These are phyloP conservation scores for Numida meleagris DNA, from an alignment of 2,113 vertebrate genomes.

Conservation along the genomic window DNA sequence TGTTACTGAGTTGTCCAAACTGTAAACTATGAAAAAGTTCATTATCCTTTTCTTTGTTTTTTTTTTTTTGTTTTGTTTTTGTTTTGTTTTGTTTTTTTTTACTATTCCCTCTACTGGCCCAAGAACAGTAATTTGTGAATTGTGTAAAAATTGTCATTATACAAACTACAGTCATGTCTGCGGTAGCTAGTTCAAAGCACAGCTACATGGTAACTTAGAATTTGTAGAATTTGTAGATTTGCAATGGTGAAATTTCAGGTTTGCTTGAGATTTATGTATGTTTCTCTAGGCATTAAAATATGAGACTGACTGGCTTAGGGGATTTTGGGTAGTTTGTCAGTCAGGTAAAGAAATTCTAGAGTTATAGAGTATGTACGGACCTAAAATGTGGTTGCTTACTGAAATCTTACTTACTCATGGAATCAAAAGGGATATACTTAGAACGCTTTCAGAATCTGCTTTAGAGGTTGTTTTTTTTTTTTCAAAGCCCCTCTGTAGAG, in stretches of 20 bases:
- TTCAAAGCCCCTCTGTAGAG: fast-evolving
- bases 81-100: background rate
- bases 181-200: background rate
- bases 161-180: background rate
- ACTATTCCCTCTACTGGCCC: background rate
- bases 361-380: background rate
- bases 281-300: background rate
- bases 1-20: background rate
- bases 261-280: background rate
- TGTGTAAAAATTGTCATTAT: background rate
- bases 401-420: background rate
- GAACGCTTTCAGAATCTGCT: background rate
- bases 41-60: background rate
- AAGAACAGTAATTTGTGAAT: background rate
- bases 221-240: background rate
- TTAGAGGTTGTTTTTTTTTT: background rate
- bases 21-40: background rate
- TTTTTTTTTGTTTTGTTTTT: too few species aligned
- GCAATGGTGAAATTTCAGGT: background rate
- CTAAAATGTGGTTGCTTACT: background rate
- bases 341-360: background rate
- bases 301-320: background rate
- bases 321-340: background rate
- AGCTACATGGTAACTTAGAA: background rate
- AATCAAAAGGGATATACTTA: background rate